phyloP scores from a whole-genome alignment of 2,888 invertebrate species.

The Polietes domitor region DNA sequence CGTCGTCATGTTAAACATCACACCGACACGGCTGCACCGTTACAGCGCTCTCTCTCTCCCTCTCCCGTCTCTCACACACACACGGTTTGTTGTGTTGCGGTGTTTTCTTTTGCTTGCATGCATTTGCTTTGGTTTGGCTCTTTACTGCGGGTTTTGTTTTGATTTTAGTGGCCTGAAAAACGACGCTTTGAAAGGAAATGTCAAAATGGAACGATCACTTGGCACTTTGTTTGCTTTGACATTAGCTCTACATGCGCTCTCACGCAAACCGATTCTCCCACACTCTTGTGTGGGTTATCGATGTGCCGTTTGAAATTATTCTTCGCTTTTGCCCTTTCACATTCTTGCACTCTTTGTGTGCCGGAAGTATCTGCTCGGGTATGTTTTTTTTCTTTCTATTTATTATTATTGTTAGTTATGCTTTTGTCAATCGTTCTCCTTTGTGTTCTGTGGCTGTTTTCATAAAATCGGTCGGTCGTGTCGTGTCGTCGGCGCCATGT shows the following conservation, averaged over 20 bases:
- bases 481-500: conserved; percentile 16
- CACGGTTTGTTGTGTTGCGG: conserved; percentile 29
- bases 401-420: neutral
- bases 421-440: neutral
- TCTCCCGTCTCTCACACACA: neutral
- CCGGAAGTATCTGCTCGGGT: neutral
- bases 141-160: conserved; percentile 54
- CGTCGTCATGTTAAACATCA: conserved; percentile 49
- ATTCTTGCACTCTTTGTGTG: neutral
- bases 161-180: conserved; percentile 40
- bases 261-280: neutral
- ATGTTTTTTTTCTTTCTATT: neutral
- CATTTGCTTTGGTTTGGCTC: conserved; percentile 33
- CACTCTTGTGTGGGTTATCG: neutral
- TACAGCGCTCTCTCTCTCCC: too few species aligned
- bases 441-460: neutral
- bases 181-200: conserved; percentile 56
- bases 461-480: neutral
- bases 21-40: neutral
- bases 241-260: neutral
- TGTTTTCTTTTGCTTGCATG: neutral
- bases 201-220: conserved; percentile 60
- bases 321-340: neutral
- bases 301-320: neutral
- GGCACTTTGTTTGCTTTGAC: conserved; percentile 51